Base-by-base conservation (phyloP, 2,797 vertebrate genomes). In the Hemibagrus guttatus region DNA sequence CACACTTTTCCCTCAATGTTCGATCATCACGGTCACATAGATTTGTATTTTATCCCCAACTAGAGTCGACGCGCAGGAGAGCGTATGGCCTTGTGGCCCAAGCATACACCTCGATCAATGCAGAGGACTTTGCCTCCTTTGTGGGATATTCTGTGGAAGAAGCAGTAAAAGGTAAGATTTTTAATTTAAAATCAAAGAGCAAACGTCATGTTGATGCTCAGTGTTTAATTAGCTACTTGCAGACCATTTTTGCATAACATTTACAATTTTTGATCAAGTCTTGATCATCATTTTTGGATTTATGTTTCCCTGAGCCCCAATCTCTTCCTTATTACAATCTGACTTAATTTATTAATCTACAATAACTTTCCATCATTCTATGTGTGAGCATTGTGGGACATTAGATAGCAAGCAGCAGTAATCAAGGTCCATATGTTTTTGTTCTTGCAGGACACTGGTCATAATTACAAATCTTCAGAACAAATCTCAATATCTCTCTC, bases 61-160 rank as follows among this genome's bases (percentile, higher is more conserved):
- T 71, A 97, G 97, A 99, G 91, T 96, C 96, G 4, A 99, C 97
- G 0, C 94, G 98, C 85, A 96, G 96, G 75, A 93, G 98, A 61
- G 98, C 98, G 0, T 98, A 99, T 82, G 92, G 95, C 6, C 93
- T 99, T 56, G 98, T 99, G 89, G 97, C 98, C 4, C 98, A 99
- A 93, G 98, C 98, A 0, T 99, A 99, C 90, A 99, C 98, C 19
- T 99, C 98, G 49, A 98, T 99, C 91, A 90, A 95, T 0, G 98
- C 97, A 0, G 97, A 99, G 0, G 98, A 99, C 79, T 98, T 99
- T 3, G 97, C 98, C 1, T 97, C 97, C 39, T 99, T 98, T 72
- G 97, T 99, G 0, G 98, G 98, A 14, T 98, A 98, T 92, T 95
- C 98, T 1, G 97, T 99, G 76, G 98, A 99, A 87, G 98, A 99